Percentiles rank a stretch among this genome's conserved stretches.
Evolutionary conservation across 2,888 invertebrate genomes (phyloP).

Genomic region (Acholoe squamosa): DNA sequence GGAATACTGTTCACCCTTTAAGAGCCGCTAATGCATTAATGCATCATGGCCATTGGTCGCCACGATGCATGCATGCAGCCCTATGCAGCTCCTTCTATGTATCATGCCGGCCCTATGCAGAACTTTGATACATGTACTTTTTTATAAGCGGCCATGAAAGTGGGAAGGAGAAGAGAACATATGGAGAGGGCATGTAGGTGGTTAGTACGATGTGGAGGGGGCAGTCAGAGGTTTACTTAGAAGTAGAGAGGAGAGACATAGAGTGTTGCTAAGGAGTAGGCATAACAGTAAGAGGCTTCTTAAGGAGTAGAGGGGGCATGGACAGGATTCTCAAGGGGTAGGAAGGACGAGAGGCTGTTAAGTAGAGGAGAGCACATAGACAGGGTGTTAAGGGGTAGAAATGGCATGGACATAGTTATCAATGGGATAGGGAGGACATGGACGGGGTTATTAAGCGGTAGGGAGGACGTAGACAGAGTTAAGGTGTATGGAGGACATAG

Average conservation of each 20-base stretch:
- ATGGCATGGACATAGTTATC: neutral
- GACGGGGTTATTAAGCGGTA: neutral
- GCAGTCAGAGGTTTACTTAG: neutral
- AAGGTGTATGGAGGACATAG: neutral
- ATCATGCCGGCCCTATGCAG: too few species aligned
- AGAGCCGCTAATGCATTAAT: too few species aligned
- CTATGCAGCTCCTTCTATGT: too few species aligned
- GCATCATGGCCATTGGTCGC: too few species aligned
- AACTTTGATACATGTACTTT: too few species aligned
- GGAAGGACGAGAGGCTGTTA: neutral
- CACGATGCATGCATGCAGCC: too few species aligned
- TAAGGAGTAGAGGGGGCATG: neutral
- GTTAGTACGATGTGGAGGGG: neutral
- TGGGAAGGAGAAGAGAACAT: neutral
- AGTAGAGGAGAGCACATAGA: neutral
- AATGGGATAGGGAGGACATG: neutral
- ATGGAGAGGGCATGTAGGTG: neutral
- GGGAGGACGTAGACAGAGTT: neutral
- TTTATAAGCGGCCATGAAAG: too few species aligned
- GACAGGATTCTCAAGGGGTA: neutral
- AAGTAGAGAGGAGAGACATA: neutral
- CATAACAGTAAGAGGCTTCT: neutral
- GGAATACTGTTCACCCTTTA: too few species aligned
- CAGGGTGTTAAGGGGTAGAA: neutral
- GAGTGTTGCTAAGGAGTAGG: neutral